A percentile compares a stretch with the other conserved stretches of the same genome.
Conservation (phyloP, 2,888 invertebrate genomes). For the Zygaena filipendulae region DNA sequence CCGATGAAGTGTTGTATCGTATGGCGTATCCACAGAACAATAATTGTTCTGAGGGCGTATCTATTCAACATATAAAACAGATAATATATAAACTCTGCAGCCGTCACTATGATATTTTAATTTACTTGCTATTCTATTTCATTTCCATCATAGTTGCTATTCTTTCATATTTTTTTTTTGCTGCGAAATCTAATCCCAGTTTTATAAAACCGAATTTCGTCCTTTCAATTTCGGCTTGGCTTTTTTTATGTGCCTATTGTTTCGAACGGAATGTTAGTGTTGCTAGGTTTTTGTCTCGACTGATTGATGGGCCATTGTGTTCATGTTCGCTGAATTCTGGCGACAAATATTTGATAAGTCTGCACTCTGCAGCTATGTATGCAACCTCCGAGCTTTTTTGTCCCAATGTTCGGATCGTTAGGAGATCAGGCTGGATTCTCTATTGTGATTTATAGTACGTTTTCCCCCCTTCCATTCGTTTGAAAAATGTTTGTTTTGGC, state of each 20-base stretch:
- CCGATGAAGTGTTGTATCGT: too few relatives aligned
- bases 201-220: too few relatives aligned
- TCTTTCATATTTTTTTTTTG: too few relatives aligned
- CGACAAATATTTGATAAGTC: conserved; percentile 53
- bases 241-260: conserved; percentile 37
- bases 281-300: conserved; percentile 40
- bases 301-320: conserved; percentile 60
- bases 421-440: conserved; percentile 29
- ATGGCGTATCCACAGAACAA: too few relatives aligned
- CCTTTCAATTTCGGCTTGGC: too few relatives aligned
- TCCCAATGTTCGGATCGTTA: conserved; percentile 35
- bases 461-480: conserved; percentile 6
- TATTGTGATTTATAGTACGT: conserved; percentile 10
- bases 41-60: too few relatives aligned
- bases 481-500: conserved; percentile 7
- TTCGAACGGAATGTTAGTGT: conserved; percentile 35
- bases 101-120: too few relatives aligned
- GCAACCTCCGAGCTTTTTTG: conserved; percentile 24
- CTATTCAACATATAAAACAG: too few relatives aligned
- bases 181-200: too few relatives aligned
- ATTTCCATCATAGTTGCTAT: too few relatives aligned
- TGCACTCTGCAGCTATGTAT: conserved; percentile 18
- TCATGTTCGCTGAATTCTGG: conserved; percentile 45
- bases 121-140: too few relatives aligned
- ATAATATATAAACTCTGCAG: too few relatives aligned